phyloP scores from a whole-genome alignment of 30 jellyfish, hydroid and myxozoan genomes.

The Cassiopea andromeda region DNA sequence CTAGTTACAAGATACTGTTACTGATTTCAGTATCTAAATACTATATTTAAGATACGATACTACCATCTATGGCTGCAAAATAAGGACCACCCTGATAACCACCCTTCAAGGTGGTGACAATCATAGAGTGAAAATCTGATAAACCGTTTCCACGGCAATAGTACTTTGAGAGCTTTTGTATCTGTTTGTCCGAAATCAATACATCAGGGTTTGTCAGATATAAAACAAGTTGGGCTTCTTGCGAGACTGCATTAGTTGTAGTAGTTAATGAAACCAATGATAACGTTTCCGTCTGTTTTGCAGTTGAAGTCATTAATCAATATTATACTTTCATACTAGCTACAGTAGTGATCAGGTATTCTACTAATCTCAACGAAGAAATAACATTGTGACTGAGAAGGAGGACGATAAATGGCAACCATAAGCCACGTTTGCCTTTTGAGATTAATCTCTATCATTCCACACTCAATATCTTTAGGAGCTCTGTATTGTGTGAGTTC shows the following conservation, averaged over 20 bases:
- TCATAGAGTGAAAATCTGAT: slow-evolving; percentile 54
- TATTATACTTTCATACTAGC: not conserved
- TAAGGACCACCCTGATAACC: not conserved
- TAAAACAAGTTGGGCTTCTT: not conserved
- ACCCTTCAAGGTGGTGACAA: slow-evolving; percentile 28
- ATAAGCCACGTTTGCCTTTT: no score
- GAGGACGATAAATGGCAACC: no score
- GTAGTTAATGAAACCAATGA: not conserved
- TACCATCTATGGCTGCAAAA: no score
- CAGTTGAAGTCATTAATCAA: not conserved
- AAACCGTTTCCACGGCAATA: slow-evolving; percentile 39
- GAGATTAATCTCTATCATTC: no score
- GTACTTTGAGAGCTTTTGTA: slow-evolving; percentile 35
- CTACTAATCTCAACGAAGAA: no score
- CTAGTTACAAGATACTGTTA: no score
- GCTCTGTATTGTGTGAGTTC: no score
- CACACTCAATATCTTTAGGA: no score
- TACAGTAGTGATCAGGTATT: no score
- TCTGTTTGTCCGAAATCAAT: slow-evolving; percentile 29
- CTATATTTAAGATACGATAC: no score
- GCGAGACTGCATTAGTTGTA: not conserved
- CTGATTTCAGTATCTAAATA: no score
- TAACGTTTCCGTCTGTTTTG: not conserved
- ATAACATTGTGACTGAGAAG: no score
- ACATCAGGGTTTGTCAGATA: slow-evolving; percentile 5